phyloP scores from a whole-genome alignment of 2,113 vertebrate genomes.

The Sceloporus tristichus region DNA sequence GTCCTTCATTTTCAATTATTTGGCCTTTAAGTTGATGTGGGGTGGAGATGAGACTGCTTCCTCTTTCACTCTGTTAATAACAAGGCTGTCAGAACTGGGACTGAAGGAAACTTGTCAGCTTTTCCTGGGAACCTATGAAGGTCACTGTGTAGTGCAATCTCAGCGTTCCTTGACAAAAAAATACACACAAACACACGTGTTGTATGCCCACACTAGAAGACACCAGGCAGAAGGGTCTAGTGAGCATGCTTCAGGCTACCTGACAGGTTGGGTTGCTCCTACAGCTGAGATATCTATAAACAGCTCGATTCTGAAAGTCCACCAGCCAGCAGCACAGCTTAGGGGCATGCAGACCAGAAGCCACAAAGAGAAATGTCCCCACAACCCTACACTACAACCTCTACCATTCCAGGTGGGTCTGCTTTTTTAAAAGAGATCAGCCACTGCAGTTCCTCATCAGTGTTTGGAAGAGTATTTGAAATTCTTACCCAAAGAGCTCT shows the following conservation, averaged over 20 bases:
- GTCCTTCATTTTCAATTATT: neutral
- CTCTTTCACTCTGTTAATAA: conserved; percentile 5
- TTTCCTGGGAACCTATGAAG: neutral
- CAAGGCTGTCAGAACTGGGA: neutral
- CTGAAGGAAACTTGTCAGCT: conserved; percentile 5
- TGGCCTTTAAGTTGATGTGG: neutral
- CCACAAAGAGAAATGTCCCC: too few species aligned
- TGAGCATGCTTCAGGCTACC: neutral
- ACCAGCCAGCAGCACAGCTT: too few species aligned
- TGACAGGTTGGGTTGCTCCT: neutral
- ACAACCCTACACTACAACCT: too few species aligned
- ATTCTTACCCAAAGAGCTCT: too few species aligned
- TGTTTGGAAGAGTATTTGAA: too few species aligned
- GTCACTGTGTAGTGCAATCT: neutral
- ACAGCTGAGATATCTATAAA: neutral
- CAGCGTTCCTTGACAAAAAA: neutral
- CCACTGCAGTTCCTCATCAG: too few species aligned
- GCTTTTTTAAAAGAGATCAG: too few species aligned
- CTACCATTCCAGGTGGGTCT: too few species aligned
- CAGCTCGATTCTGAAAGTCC: too few species aligned
- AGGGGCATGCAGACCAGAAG: too few species aligned
- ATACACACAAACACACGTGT: neutral
- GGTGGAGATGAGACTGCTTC: neutral
- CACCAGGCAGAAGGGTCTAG: neutral
- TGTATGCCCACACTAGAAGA: neutral